phyloP scores from a whole-genome alignment of 2,888 invertebrate species.

The Zele albiditarsus region DNA sequence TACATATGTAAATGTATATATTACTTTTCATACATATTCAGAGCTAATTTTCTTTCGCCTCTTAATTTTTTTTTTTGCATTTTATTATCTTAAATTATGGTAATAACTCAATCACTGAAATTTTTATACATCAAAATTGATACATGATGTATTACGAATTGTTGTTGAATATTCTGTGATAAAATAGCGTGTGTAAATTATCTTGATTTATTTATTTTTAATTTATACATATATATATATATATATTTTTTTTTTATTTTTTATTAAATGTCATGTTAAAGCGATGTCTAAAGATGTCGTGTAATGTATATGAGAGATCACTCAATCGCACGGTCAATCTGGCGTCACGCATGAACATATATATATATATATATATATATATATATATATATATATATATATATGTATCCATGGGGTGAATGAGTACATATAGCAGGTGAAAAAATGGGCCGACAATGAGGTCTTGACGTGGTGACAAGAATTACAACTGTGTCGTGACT shows the following conservation, averaged over 20 bases:
- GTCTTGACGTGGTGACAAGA: conserved; percentile 14
- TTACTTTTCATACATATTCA: neutral
- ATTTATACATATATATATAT: neutral
- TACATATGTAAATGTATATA: neutral
- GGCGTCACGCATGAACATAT: neutral
- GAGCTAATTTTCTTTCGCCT: neutral
- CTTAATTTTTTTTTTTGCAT: neutral
- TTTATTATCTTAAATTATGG: conserved; percentile 9
- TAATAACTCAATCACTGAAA: conserved; percentile 8
- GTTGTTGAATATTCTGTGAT: neutral
- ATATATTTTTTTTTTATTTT: neutral
- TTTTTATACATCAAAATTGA: neutral
- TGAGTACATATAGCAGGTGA: neutral
- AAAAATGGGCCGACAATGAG: conserved; percentile 2
- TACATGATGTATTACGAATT: neutral
- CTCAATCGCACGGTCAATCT: neutral
- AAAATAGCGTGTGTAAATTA: neutral
- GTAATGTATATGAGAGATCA: neutral
- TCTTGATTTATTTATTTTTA: conserved; percentile 6
- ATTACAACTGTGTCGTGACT: conserved; percentile 27
- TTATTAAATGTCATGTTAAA: neutral
- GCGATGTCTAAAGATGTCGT: neutral
- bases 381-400: neutral
- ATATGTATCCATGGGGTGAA: neutral
- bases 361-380: neutral